Evolutionary conservation across 2,113 vertebrate species (phyloP).

Genomic region (Climacteris rufus): DNA sequence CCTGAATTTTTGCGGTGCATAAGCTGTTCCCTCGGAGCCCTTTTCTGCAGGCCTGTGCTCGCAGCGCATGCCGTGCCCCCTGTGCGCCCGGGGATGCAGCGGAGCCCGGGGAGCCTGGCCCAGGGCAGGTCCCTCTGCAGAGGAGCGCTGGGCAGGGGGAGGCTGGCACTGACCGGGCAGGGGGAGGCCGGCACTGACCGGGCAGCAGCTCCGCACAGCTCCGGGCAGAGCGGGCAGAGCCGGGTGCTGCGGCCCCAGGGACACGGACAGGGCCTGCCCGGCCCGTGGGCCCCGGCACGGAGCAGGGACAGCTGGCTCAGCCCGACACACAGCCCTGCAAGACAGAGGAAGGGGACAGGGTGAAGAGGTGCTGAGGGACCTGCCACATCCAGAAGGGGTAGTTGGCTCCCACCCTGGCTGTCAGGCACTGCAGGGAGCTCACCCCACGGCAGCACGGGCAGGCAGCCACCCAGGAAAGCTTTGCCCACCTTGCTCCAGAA

Average conservation of each 20-base stretch:
- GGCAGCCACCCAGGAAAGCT: background rate
- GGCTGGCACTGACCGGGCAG: background rate
- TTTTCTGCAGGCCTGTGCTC: background rate
- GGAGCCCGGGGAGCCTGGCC: too few relatives aligned
- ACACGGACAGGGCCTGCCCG: background rate
- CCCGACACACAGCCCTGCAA: background rate
- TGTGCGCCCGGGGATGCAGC: fast-evolving
- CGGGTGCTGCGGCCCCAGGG: background rate
- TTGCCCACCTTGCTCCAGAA: background rate
- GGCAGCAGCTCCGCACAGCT: background rate
- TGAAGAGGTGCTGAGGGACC: background rate
- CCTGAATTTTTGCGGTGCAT: background rate
- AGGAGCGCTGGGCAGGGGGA: fast-evolving
- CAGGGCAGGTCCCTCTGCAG: fast-evolving
- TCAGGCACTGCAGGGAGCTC: background rate
- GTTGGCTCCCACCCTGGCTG: fast-evolving
- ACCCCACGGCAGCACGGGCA: fast-evolving
- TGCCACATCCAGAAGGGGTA: too few relatives aligned
- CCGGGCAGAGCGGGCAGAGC: background rate
- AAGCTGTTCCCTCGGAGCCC: background rate
- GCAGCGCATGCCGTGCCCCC: fast-evolving
- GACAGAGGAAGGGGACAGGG: background rate
- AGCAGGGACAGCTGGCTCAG: background rate
- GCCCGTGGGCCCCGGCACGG: background rate
- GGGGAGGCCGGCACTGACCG: background rate